phyloP scores from a whole-genome alignment of 2,888 invertebrate species.

The Iselma pallidipennis region DNA sequence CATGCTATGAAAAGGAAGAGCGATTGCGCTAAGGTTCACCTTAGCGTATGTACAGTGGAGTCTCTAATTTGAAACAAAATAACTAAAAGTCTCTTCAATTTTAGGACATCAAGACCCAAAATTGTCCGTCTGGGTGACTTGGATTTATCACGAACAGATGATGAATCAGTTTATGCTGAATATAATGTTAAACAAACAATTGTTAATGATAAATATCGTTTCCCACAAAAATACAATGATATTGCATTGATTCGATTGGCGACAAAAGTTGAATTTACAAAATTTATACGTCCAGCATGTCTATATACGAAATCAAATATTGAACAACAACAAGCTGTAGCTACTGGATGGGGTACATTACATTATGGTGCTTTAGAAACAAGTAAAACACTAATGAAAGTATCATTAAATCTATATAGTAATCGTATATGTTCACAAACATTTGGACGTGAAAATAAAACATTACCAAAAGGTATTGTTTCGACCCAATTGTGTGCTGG shows the following conservation, averaged over 20 bases:
- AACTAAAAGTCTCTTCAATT: too few species aligned
- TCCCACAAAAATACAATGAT: slow-evolving; percentile 65
- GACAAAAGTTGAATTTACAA: slow-evolving; percentile 54
- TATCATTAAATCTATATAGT: slow-evolving; percentile 50
- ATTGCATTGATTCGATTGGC: slow-evolving; percentile 66
- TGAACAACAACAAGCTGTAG: slow-evolving; percentile 57
- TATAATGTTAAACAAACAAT: slow-evolving; percentile 55
- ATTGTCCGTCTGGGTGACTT: slow-evolving; percentile 64
- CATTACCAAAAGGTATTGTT: slow-evolving; percentile 42
- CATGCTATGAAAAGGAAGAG: too few species aligned
- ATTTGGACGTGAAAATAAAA: slow-evolving; percentile 36
- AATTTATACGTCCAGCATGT: slow-evolving; percentile 66
- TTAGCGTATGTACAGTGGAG: too few species aligned
- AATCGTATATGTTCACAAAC: slow-evolving; percentile 48
- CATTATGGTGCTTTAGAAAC: slow-evolving; percentile 48
- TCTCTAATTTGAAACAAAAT: too few species aligned
- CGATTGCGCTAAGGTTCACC: too few species aligned
- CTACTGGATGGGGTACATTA: slow-evolving; percentile 69
- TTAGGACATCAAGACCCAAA: slow-evolving; percentile 53
- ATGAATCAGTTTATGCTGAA: slow-evolving; percentile 59
- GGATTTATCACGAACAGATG: slow-evolving; percentile 58
- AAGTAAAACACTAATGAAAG: slow-evolving; percentile 55
- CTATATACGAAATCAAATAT: slow-evolving; percentile 57
- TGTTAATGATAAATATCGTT: slow-evolving; percentile 62
- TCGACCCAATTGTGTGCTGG: slow-evolving; percentile 59